Evolutionary conservation across 2,797 vertebrate genomes (phyloP).

Genomic region (Ptychadena robeensis): DNA sequence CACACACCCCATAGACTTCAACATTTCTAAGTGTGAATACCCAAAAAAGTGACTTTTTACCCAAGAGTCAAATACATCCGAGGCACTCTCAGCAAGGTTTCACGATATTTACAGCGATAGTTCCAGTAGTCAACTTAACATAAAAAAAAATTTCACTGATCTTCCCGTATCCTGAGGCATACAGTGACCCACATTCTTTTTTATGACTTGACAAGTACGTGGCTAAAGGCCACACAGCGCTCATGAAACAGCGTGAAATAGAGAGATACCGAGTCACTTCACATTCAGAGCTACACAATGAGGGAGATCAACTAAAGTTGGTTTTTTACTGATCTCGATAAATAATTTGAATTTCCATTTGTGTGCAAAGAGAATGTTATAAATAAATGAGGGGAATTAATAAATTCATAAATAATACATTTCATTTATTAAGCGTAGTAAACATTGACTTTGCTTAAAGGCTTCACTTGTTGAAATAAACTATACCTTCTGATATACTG

Average conservation of each 20-base stretch:
- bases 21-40: neutral
- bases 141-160: slow-evolving; percentile 28
- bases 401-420: too few species aligned
- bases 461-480: too few species aligned
- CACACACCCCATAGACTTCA: neutral
- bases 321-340: neutral
- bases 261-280: neutral
- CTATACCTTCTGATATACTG: too few species aligned
- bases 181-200: slow-evolving; percentile 42
- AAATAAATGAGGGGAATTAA: too few species aligned
- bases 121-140: neutral
- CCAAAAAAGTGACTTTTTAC: neutral
- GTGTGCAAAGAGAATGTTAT: too few species aligned
- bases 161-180: slow-evolving; percentile 16
- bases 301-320: neutral
- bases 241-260: neutral
- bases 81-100: neutral
- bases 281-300: neutral
- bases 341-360: neutral
- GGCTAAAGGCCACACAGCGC: neutral
- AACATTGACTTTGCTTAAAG: too few species aligned
- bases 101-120: neutral
- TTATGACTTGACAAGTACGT: slow-evolving; percentile 10
- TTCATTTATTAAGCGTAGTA: too few species aligned
- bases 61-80: neutral